These are phyloP conservation scores for Caracal caracal DNA, from an alignment of 2,113 vertebrate species.

Conservation along the genomic window DNA sequence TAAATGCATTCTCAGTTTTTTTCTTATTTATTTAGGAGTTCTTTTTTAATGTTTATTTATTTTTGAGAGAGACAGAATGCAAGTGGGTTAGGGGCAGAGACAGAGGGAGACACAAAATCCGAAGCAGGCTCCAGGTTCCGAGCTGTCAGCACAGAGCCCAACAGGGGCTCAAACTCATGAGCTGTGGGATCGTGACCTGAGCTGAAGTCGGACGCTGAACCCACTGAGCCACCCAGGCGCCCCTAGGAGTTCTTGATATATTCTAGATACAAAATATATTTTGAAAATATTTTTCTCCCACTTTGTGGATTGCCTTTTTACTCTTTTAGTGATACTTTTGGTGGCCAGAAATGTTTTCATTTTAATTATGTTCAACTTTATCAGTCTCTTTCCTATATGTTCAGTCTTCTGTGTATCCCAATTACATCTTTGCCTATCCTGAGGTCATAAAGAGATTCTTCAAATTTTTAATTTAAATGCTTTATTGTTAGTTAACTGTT, in stretches of 20 bases:
- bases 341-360: background rate
- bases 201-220: no score
- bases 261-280: background rate
- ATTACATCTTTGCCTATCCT: background rate
- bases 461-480: background rate
- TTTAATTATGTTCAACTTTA: background rate
- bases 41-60: background rate
- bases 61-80: no score
- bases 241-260: background rate
- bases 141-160: no score
- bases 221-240: no score
- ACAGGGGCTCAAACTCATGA: no score
- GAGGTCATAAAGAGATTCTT: background rate
- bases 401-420: background rate
- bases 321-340: background rate
- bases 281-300: slow-evolving; percentile 11
- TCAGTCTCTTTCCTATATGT: background rate
- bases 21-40: background rate
- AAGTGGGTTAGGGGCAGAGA: no score
- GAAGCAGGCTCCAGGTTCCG: no score
- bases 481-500: background rate
- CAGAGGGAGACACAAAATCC: no score
- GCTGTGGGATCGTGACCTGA: no score
- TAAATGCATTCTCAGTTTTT: background rate
- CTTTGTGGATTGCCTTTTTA: background rate